These are phyloP conservation scores for Ophraella communa DNA, from an alignment of 2,888 invertebrate species.

Conservation along the genomic window DNA sequence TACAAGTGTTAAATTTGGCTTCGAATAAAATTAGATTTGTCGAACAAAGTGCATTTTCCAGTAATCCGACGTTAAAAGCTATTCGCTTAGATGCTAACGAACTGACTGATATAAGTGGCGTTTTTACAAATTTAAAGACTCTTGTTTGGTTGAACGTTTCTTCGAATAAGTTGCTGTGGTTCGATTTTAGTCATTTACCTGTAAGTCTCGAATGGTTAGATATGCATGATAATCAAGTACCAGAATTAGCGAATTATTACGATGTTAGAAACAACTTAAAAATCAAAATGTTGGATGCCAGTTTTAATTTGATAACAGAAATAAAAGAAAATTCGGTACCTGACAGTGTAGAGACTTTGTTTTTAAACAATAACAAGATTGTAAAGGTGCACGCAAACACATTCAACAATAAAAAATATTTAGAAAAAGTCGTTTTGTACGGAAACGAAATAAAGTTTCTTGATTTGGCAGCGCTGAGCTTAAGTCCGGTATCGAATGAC, in stretches of 20 bases:
- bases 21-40: slow-evolving; percentile 80
- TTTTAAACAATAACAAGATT: slow-evolving; percentile 78
- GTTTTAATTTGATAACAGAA: slow-evolving; percentile 73
- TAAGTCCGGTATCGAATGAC: slow-evolving; percentile 70
- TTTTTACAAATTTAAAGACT: slow-evolving; percentile 75
- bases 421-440: slow-evolving; percentile 79
- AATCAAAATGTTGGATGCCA: slow-evolving; percentile 79
- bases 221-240: slow-evolving; percentile 80
- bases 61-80: slow-evolving; percentile 75
- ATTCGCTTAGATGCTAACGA: slow-evolving; percentile 80
- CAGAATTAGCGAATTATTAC: slow-evolving; percentile 76
- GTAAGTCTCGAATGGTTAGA: slow-evolving; percentile 79
- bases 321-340: slow-evolving; percentile 75
- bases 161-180: slow-evolving; percentile 78
- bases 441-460: slow-evolving; percentile 76
- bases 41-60: slow-evolving; percentile 78
- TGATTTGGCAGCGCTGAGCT: slow-evolving; percentile 74
- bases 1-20: slow-evolving; percentile 81
- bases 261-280: slow-evolving; percentile 70
- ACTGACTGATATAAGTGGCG: slow-evolving; percentile 78
- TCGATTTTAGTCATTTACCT: slow-evolving; percentile 82
- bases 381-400: slow-evolving; percentile 73
- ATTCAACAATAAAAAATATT: slow-evolving; percentile 72
- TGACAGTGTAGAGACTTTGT: slow-evolving; percentile 74
- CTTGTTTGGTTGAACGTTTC: slow-evolving; percentile 84